phyloP scores from a whole-genome alignment of 2,888 invertebrate species.

The Spialia ferax region DNA sequence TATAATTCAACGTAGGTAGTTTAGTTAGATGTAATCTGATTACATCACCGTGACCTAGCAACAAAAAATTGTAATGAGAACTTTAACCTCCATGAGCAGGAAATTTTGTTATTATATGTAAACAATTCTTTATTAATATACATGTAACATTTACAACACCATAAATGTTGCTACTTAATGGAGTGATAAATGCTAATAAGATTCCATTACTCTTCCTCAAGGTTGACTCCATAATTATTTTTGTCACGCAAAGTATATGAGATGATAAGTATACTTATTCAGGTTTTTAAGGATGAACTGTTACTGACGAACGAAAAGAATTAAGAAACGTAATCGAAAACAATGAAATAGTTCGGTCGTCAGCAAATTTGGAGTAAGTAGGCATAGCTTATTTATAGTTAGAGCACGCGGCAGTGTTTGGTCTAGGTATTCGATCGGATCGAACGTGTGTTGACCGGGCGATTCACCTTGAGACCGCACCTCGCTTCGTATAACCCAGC shows the following conservation, averaged over 20 bases:
- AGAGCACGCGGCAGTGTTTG: conserved; percentile 76
- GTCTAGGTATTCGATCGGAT: conserved; percentile 77
- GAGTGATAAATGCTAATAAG: conserved; percentile 29
- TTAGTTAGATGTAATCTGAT: conserved; percentile 60
- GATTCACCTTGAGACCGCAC: conserved; percentile 82
- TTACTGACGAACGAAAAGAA: too few relatives aligned
- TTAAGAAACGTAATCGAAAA: conserved; percentile 50
- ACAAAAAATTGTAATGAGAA: conserved; percentile 66
- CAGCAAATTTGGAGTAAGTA: conserved; percentile 55
- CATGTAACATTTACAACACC: conserved; percentile 17
- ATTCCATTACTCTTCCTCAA: conserved; percentile 31
- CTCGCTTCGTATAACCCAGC: conserved; percentile 72
- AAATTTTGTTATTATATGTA: conserved; percentile 10
- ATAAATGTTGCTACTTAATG: conserved; percentile 27
- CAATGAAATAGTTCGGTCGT: conserved; percentile 57
- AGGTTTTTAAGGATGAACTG: conserved; percentile 47
- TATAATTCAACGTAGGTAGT: conserved; percentile 49
- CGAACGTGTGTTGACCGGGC: conserved; percentile 81
- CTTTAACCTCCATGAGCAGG: conserved; percentile 56
- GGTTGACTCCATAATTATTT: conserved; percentile 14
- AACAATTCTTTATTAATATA: conserved; percentile 1
- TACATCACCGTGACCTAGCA: conserved; percentile 60
- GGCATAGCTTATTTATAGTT: conserved; percentile 64
- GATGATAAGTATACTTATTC: conserved; percentile 33
- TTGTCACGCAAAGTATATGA: conserved; percentile 22